Evolutionary conservation across 2,113 vertebrate species (phyloP), one percentile per base, ranked within the genome.

Genomic region (Ammodytes marinus): DNA sequence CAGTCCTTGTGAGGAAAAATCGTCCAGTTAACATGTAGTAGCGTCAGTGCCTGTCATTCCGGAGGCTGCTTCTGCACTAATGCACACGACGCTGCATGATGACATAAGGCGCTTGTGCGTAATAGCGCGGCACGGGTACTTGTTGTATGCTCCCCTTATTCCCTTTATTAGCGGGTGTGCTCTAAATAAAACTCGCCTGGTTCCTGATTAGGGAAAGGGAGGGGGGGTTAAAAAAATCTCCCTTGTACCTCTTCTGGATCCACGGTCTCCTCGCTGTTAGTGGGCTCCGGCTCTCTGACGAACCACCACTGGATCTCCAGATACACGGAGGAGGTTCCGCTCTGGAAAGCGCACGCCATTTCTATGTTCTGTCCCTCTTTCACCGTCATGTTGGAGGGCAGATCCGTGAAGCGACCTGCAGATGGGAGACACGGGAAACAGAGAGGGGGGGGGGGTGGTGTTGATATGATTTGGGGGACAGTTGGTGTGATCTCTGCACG

Each of bases 241-340:
- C 39, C 17, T 54, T 77, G 68, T 92, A 98, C 97, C 97, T 98
- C 96, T 66, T 96, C 95, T 4, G 94, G 92, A 73, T 95, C 93
- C 6, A 86, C 60, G 46, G 90, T 88, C 83, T 97, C 96, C 17
- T 95, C 91, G 84, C 88, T 96, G 67, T 95, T 85, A 47, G 95
- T 96, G 84, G 92, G 95, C 84, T 97, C 96, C 0, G 95, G 95
- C 0, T 94, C 94, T 72, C 96, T 93, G 72, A 98, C 95, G 93
- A 98, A 99, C 97, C 97, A 99, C 97, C 97, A 99, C 90, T 99
- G 97, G 90, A 99, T 99, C 94, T 99, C 97, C 55, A 99, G 93
- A 86, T 99, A 99, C 69, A 98, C 97, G 0, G 97, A 98, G 59
- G 97, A 82, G 0, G 97, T 96, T 69, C 96, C 96, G 70, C 97